Evolutionary conservation across 2,888 invertebrate genomes (phyloP), one percentile per base, ranked within the genome.

Genomic region (Amphipyra berbera): DNA sequence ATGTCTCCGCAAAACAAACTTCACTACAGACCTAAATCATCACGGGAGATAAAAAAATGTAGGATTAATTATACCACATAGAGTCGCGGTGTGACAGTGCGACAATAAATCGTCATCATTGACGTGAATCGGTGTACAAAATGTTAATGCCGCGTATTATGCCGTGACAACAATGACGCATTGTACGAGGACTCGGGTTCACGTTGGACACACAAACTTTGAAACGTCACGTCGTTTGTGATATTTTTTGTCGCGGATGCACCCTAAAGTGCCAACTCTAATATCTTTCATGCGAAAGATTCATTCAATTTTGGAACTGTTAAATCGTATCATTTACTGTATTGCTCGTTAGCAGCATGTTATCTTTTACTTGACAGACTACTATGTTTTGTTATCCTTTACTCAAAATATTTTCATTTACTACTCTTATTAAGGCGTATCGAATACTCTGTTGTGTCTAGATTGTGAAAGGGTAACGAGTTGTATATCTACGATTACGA

Each of bases 71-170:
- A 90, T 88, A 88, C 82, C 79, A 82, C 86, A 88, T 86, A 87
- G 85, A 87, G 85, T 76, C 82, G 83, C 81, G 82, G 84, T 82
- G 60, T 42, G 48, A 68, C 68, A 67, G 86, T 79, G 83, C 82
- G 86, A 92, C 92, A 91, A 94, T 95, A 94, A 93, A 94, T 95
- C 88, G 91, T 93, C 92, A 92, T 93, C 92, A 93, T 88, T 91
- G 94, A 93, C 93, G 86, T 90, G 91, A 88, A 92, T 89, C 90
- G 90, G 85, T 88, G 92, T 90, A 91, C 90, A 90, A 91, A 92
- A 93, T 90, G 92, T 91, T 94, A 94, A 94, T 94, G 87, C 93
- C 85, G 88, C 85, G 89, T 89, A 94, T 93, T 94, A 94, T 94
- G 89, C 88, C 89, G 76, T 74, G 82, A 86, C 88, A 89, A 93